A percentile compares a stretch with the other conserved stretches of the same genome.
These are phyloP conservation scores for Amyelois transitella DNA, from an alignment of 1,140 invertebrate species.

Conservation along the genomic window DNA sequence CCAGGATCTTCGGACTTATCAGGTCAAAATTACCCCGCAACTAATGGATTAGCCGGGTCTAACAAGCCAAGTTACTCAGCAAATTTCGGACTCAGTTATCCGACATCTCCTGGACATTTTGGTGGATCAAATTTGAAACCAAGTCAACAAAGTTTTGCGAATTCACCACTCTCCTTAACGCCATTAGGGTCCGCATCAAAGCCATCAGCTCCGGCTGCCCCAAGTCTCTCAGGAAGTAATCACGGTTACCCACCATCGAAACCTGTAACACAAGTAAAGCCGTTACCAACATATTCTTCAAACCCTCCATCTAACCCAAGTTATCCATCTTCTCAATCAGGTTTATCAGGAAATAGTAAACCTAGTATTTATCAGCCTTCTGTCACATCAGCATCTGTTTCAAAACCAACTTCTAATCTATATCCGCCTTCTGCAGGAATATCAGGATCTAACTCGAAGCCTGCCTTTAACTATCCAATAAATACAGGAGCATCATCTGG, in stretches of 20 bases:
- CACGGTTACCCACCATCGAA: too few relatives aligned
- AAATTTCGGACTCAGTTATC: conserved; percentile 11
- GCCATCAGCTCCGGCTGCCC: not conserved
- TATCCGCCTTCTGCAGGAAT: too few relatives aligned
- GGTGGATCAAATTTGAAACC: not conserved
- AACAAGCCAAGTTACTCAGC: conserved; percentile 5
- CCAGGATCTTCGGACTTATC: conserved; percentile 15
- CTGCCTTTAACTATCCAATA: not conserved
- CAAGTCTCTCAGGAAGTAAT: too few relatives aligned
- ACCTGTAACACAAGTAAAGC: not conserved
- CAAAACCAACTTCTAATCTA: not conserved
- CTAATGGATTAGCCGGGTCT: not conserved
- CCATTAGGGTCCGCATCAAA: not conserved
- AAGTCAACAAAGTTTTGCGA: not conserved
- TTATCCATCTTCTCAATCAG: conserved; percentile 16
- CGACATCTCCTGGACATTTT: conserved; percentile 2
- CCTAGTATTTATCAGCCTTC: not conserved
- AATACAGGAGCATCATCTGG: not conserved
- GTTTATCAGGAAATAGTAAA: conserved; percentile 12
- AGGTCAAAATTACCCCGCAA: not conserved
- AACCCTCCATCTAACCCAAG: not conserved
- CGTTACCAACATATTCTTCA: not conserved
- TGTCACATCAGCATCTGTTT: not conserved
- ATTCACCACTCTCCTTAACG: conserved; percentile 9
- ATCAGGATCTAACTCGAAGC: not conserved